A percentile compares a stretch with the other conserved stretches of the same genome.
These are phyloP conservation scores for Cryptops parisi DNA, from an alignment of 2,888 invertebrate species.

Conservation along the genomic window DNA sequence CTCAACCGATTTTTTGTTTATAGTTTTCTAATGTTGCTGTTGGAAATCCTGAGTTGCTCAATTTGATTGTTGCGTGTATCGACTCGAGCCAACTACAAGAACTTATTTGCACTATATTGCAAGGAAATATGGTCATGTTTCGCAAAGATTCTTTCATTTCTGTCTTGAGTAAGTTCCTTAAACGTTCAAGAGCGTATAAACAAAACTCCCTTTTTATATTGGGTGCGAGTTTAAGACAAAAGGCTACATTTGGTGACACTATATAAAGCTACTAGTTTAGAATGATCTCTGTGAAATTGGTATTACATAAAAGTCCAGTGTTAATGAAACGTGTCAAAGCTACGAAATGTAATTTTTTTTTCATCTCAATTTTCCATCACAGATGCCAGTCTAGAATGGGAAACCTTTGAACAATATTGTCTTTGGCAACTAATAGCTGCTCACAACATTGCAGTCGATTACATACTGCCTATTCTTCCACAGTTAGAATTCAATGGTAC, in stretches of 20 bases:
- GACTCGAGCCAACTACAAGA: slow-evolving; percentile 83
- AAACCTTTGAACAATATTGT: slow-evolving; percentile 93
- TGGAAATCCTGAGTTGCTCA: slow-evolving; percentile 74
- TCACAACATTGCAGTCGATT: slow-evolving; percentile 85
- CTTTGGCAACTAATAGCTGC: slow-evolving; percentile 92
- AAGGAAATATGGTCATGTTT: slow-evolving; percentile 52
- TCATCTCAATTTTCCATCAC: slow-evolving; percentile 55
- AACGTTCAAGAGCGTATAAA: too few species aligned
- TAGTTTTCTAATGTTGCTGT: slow-evolving; percentile 67
- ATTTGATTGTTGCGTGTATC: slow-evolving; percentile 75
- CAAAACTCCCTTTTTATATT: too few species aligned
- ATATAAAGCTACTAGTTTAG: too few species aligned
- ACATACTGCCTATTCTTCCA: slow-evolving; percentile 62
- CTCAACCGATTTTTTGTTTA: slow-evolving; percentile 16
- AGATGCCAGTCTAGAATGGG: slow-evolving; percentile 80
- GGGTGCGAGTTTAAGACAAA: too few species aligned
- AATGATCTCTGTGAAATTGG: too few species aligned
- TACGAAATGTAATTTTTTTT: too few species aligned
- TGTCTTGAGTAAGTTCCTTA: slow-evolving; percentile 31
- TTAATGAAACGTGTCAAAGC: too few species aligned
- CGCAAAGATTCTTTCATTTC: slow-evolving; percentile 36
- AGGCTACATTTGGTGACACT: too few species aligned
- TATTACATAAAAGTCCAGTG: too few species aligned
- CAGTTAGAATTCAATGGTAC: slow-evolving; percentile 39
- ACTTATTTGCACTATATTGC: slow-evolving; percentile 75